Evolutionary conservation across 2,113 vertebrate species (phyloP), one percentile per base, ranked within the genome.

Genomic region (Oryzias melastigma): DNA sequence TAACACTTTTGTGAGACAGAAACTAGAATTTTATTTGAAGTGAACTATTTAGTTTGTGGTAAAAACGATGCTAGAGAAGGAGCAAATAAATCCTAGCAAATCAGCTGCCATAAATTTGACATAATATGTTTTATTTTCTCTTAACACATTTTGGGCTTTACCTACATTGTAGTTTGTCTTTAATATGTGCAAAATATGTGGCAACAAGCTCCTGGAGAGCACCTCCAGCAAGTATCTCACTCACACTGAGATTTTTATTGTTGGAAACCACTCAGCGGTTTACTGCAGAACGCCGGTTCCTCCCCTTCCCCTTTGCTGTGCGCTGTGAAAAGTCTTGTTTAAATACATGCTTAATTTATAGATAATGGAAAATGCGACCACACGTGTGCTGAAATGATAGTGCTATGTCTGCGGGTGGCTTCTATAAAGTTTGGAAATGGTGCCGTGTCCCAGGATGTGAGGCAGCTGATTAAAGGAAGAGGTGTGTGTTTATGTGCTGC

Each of bases 301-400:
- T 75, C 65, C 60, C 49, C 15, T 35, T 52, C 48, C 29, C 8
- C 18, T 45, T 18, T 24, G 14, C 70, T 62, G 62, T 50, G 29
- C 68, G 45, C 68, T 73, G 64, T 72, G 81, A 66, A 4, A 15
- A 35, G 48, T 52, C 45, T 53, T 52, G 62, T 85, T 82, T 83
- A 49, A 79, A 49, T 49, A 63, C 41, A 18, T 50, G 43, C 72
- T 68, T 70, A 60, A 80, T 89, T 85, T 81, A 74, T 58, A 83
- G 70, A 76, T 75, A 87, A 82, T 75, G 76, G 77, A 73, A 85
- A 80, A 61, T 65, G 59, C 57, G 51, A 66, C 84, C 81, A 60
- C 73, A 81, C 71, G 74, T 88, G 74, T 88, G 79, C 76, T 80
- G 59, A 83, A 88, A 87, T 88, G 76, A 84, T 74, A 76, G 75